A percentile compares a stretch with the other conserved stretches of the same genome.
phyloP scores from a whole-genome alignment of 2,888 invertebrate species.

The Cryptocheilus praepositus region DNA sequence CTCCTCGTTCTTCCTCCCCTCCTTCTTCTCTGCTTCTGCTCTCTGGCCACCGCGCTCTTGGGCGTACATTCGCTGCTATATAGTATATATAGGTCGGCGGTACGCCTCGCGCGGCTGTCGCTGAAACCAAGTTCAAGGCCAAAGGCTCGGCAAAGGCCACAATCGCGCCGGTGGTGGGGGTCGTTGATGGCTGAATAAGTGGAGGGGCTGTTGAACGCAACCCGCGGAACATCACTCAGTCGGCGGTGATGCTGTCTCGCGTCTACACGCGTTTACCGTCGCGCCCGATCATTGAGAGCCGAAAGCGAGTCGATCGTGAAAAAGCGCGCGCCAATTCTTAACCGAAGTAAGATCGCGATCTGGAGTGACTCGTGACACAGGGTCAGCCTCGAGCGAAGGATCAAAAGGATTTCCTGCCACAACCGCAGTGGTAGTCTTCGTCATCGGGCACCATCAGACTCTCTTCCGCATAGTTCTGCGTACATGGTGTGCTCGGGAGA shows the following conservation, averaged over 20 bases:
- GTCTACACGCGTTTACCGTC: constrained; percentile 69
- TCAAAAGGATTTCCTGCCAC: neutral
- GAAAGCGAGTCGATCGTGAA: constrained; percentile 25
- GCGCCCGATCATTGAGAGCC: constrained; percentile 51
- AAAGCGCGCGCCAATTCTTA: constrained; percentile 9
- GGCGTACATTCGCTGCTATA: constrained; percentile 50
- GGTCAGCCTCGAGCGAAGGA: constrained; percentile 47
- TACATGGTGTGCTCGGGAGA: too few relatives aligned
- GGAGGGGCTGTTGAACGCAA: constrained; percentile 79
- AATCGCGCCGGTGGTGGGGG: constrained; percentile 74
- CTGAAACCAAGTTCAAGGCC: constrained; percentile 76
- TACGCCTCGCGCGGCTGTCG: constrained; percentile 74
- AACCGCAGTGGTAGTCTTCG: too few relatives aligned
- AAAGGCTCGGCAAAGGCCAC: constrained; percentile 74
- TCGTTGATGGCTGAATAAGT: constrained; percentile 71
- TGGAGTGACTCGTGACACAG: constrained; percentile 55
- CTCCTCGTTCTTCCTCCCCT: constrained; percentile 14
- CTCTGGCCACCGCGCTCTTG: constrained; percentile 52
- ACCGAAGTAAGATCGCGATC: neutral
- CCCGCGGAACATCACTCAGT: constrained; percentile 77
- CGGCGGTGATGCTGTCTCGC: constrained; percentile 75
- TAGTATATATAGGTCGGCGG: constrained; percentile 71
- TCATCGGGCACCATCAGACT: too few relatives aligned
- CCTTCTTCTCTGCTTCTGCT: constrained; percentile 22
- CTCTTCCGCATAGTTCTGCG: too few relatives aligned